Percentiles rank a stretch among this genome's conserved stretches.
These are phyloP conservation scores for Sciaenops ocellatus DNA, from an alignment of 2,797 vertebrate species.

Conservation along the genomic window DNA sequence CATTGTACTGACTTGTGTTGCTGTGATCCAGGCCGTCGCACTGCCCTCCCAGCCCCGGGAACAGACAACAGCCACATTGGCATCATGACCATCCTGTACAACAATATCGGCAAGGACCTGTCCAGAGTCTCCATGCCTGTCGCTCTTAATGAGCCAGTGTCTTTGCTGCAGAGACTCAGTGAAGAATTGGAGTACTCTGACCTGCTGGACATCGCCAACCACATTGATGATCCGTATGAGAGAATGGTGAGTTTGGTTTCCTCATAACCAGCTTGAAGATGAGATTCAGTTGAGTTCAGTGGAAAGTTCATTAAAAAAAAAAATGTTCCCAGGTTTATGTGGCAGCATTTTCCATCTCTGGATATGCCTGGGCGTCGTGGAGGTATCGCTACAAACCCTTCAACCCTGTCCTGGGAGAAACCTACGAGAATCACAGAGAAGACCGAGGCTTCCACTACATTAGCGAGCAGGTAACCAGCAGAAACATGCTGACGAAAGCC, in stretches of 20 bases:
- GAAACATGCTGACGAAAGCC: not conserved
- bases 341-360: slow-evolving; percentile 91
- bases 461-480: slow-evolving; percentile 89
- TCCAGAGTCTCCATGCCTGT: slow-evolving; percentile 93
- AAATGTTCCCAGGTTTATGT: slow-evolving; percentile 85
- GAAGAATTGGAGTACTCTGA: slow-evolving; percentile 93
- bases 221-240: slow-evolving; percentile 87
- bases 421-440: slow-evolving; percentile 90
- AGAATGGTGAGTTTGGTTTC: slow-evolving; percentile 86
- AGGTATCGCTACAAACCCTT: slow-evolving; percentile 94
- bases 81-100: slow-evolving; percentile 92
- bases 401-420: slow-evolving; percentile 94
- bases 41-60: slow-evolving; percentile 81
- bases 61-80: slow-evolving; percentile 90
- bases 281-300: not conserved
- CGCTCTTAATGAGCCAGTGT: slow-evolving; percentile 87
- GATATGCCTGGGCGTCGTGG: slow-evolving; percentile 93
- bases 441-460: slow-evolving; percentile 91
- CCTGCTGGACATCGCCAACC: slow-evolving; percentile 90
- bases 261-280: not conserved
- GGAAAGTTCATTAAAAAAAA: not conserved
- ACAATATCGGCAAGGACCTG: slow-evolving; percentile 95
- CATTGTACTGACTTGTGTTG: not conserved
- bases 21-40: slow-evolving; percentile 80
- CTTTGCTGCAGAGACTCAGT: slow-evolving; percentile 89